Evolutionary conservation across 2,888 invertebrate genomes (phyloP).

Genomic region (Exocentrus adspersus): DNA sequence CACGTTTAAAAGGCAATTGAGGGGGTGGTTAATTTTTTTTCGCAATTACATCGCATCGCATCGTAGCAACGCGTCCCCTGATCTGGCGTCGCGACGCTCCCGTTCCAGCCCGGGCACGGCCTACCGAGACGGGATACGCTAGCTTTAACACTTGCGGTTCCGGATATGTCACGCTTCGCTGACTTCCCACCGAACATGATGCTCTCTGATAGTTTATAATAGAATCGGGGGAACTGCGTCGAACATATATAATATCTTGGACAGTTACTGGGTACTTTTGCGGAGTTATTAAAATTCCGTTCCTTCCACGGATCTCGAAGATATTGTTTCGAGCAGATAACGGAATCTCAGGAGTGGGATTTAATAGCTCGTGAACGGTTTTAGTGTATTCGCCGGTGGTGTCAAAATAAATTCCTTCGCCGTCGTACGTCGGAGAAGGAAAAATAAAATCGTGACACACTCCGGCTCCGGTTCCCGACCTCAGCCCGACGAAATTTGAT

Average conservation of each 20-base stretch:
- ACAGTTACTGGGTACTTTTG: slow-evolving; percentile 19
- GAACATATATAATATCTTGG: slow-evolving; percentile 26
- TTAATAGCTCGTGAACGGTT: too few relatives aligned
- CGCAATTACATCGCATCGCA: neutral
- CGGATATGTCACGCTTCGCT: slow-evolving; percentile 41
- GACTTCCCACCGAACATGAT: slow-evolving; percentile 37
- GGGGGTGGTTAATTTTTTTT: too few relatives aligned
- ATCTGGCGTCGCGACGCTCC: neutral
- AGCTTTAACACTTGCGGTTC: slow-evolving; percentile 36
- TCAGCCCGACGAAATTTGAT: slow-evolving; percentile 25
- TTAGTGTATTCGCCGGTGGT: too few relatives aligned
- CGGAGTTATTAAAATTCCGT: slow-evolving; percentile 19
- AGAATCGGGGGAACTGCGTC: slow-evolving; percentile 32
- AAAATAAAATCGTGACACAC: slow-evolving; percentile 5
- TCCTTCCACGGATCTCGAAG: neutral
- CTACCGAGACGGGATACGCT: slow-evolving; percentile 19
- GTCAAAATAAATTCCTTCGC: too few relatives aligned
- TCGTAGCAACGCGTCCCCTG: neutral
- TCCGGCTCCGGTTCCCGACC: neutral
- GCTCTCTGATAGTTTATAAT: slow-evolving; percentile 40
- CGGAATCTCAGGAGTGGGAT: too few relatives aligned
- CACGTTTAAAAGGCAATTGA: too few relatives aligned
- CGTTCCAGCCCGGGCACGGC: neutral
- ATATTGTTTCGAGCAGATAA: neutral
- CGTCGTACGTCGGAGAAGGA: neutral